phyloP scores from a whole-genome alignment of 2,888 invertebrate genomes.

The Malacosoma neustria region DNA sequence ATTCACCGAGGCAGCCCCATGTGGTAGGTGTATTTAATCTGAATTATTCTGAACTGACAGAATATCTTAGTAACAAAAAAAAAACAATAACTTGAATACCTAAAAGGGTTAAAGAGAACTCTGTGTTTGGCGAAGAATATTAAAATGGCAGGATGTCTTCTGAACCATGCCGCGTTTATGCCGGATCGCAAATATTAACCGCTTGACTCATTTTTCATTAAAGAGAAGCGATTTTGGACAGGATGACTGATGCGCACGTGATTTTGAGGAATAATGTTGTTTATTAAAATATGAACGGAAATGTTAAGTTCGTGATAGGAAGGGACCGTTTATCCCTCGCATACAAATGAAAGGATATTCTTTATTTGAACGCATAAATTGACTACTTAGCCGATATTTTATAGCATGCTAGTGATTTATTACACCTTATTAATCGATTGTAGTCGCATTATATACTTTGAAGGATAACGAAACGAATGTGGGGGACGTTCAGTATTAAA shows the following conservation, averaged over 20 bases:
- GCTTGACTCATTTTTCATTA: constrained; percentile 56
- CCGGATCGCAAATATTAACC: constrained; percentile 50
- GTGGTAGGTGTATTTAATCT: constrained; percentile 68
- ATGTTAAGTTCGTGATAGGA: constrained; percentile 66
- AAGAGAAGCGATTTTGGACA: constrained; percentile 60
- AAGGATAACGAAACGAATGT: constrained; percentile 29
- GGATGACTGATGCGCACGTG: constrained; percentile 60
- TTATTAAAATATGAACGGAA: constrained; percentile 62
- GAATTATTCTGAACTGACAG: constrained; percentile 64
- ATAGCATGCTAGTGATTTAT: constrained; percentile 43
- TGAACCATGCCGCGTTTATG: constrained; percentile 37
- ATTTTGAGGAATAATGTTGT: constrained; percentile 50
- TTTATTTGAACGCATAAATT: constrained; percentile 53
- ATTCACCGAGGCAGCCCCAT: constrained; percentile 45
- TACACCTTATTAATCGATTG: constrained; percentile 32
- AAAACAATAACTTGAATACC: constrained; percentile 47
- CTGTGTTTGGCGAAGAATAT: constrained; percentile 52
- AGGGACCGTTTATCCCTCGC: constrained; percentile 40
- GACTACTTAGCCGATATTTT: constrained; percentile 42
- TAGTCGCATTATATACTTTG: constrained; percentile 37
- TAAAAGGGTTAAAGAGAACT: constrained; percentile 46
- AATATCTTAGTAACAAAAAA: constrained; percentile 52
- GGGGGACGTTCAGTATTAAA: constrained; percentile 25
- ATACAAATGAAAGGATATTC: constrained; percentile 51
- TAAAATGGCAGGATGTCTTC: constrained; percentile 48